phyloP scores from a whole-genome alignment of 2,888 invertebrate species.

The Cataglyphis rosenhaueri region DNA sequence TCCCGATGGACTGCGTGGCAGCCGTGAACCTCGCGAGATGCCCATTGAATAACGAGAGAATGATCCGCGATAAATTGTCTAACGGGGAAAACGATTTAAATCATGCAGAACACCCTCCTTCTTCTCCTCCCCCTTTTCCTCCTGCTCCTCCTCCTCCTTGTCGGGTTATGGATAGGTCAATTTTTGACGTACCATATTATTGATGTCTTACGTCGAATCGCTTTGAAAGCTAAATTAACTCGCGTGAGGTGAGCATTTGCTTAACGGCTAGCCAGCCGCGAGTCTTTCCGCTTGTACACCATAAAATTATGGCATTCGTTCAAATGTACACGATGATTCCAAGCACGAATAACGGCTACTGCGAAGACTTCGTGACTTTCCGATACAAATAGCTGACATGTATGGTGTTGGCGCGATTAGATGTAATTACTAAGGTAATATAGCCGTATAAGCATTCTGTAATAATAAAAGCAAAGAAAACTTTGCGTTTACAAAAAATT shows the following conservation, averaged over 20 bases:
- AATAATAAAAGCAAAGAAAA: not conserved
- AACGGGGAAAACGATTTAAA: slow-evolving; percentile 54
- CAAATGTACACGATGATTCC: not conserved
- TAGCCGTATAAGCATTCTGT: not conserved
- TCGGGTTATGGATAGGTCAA: slow-evolving; percentile 49
- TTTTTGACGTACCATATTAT: slow-evolving; percentile 53
- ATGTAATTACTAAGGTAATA: slow-evolving; percentile 6
- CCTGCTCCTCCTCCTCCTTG: not conserved
- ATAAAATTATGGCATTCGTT: slow-evolving; percentile 38
- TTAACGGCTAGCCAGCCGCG: slow-evolving; percentile 23
- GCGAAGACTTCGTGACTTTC: not conserved
- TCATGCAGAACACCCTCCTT: slow-evolving; percentile 35
- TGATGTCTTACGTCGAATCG: slow-evolving; percentile 48
- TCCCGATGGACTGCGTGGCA: slow-evolving; percentile 46
- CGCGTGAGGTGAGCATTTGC: slow-evolving; percentile 28
- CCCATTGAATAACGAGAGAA: slow-evolving; percentile 56
- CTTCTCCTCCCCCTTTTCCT: not conserved
- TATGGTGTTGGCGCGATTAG: not conserved
- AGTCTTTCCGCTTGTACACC: not conserved
- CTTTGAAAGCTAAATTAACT: slow-evolving; percentile 48
- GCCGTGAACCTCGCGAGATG: slow-evolving; percentile 38
- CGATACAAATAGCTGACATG: not conserved
- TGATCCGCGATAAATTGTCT: slow-evolving; percentile 55
- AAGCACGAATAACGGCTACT: not conserved
- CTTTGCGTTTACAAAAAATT: not conserved